Conservation (phyloP, 2,113 vertebrate species). For the Uropsilus gracilis region DNA sequence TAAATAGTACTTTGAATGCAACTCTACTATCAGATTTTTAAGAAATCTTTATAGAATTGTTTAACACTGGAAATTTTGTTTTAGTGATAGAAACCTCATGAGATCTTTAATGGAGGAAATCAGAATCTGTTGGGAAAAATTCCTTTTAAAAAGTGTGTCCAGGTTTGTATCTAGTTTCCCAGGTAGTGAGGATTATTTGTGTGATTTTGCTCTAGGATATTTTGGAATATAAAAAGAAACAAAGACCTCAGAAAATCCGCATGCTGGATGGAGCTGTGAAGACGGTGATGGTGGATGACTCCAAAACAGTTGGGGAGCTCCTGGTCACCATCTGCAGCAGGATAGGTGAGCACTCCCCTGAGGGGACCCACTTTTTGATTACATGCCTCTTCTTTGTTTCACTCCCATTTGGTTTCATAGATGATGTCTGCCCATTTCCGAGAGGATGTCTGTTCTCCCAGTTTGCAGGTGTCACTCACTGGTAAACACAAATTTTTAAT, state of each 20-base stretch:
- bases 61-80: background rate
- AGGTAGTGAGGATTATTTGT: background rate
- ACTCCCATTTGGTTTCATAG: too few species aligned
- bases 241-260: slow-evolving; percentile 97
- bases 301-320: slow-evolving; percentile 97
- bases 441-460: background rate
- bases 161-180: background rate
- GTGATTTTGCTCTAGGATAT: slow-evolving; percentile 89
- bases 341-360: slow-evolving; percentile 88
- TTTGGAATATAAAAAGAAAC: slow-evolving; percentile 99
- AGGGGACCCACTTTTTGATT: background rate
- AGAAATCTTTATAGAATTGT: background rate
- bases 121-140: background rate
- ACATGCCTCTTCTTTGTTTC: background rate
- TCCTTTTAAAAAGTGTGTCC: background rate
- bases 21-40: background rate
- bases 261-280: slow-evolving; percentile 98
- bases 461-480: background rate
- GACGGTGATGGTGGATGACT: slow-evolving; percentile 99
- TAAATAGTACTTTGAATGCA: background rate
- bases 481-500: background rate
- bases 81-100: background rate
- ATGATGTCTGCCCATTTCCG: background rate
- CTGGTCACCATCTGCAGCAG: slow-evolving; percentile 98
- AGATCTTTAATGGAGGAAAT: background rate